A percentile compares a stretch with the other conserved stretches of the same genome.
Evolutionary conservation across 2,888 invertebrate species (phyloP).

Genomic region (Callimorpha dominula): DNA sequence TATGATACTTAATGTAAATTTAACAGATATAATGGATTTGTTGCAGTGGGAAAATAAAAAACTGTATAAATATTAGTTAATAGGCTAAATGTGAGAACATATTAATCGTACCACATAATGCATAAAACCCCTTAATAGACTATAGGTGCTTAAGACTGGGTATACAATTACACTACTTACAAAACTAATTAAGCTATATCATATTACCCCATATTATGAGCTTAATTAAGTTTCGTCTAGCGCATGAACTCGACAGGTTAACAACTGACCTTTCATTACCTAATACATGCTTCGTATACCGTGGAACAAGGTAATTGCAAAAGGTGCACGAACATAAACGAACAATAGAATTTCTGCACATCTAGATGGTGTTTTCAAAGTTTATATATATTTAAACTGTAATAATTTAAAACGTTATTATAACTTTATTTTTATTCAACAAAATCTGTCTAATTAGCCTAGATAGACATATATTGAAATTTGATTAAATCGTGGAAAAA

Average conservation of each 20-base stretch:
- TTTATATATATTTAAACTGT: not conserved
- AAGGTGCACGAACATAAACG: constrained; percentile 5
- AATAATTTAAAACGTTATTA: not conserved
- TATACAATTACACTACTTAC: not conserved
- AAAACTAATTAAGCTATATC: not conserved
- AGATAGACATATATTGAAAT: too few species aligned
- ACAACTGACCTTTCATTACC: constrained; percentile 24
- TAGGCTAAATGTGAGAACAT: too few species aligned
- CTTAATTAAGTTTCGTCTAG: constrained; percentile 16
- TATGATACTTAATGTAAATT: too few species aligned
- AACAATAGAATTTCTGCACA: constrained; percentile 19
- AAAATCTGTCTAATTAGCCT: too few species aligned
- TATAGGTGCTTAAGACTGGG: too few species aligned
- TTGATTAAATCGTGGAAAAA: too few species aligned
- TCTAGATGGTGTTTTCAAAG: constrained; percentile 2
- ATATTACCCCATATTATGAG: not conserved
- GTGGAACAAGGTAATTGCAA: constrained; percentile 16
- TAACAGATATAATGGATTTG: not conserved
- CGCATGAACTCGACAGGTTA: constrained; percentile 15
- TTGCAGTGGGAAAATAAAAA: too few species aligned
- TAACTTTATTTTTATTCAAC: too few species aligned
- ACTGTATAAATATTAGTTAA: too few species aligned
- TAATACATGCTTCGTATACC: constrained; percentile 11
- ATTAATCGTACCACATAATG: not conserved
- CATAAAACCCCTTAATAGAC: not conserved